A percentile compares a stretch with the other conserved stretches of the same genome.
Conservation (phyloP, 1,140 invertebrate genomes). For the Brachionus rubens region DNA sequence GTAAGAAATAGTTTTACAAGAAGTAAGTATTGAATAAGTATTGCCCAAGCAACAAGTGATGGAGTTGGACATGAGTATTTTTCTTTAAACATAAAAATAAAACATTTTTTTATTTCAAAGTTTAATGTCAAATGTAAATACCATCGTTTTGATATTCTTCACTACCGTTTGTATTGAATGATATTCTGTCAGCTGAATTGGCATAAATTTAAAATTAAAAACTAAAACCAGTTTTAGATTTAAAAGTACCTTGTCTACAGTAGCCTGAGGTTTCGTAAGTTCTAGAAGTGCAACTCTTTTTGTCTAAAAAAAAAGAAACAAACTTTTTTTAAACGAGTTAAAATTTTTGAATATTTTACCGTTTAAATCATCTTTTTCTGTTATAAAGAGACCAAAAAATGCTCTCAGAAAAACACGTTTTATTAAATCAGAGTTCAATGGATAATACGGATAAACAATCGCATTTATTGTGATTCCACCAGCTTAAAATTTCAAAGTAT, state of each 20-base stretch:
- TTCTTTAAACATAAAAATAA: neutral
- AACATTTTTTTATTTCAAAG: neutral
- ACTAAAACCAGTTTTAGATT: too few species aligned
- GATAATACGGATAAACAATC: conserved; percentile 59
- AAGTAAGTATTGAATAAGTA: conserved; percentile 60
- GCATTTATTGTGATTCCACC: conserved; percentile 60
- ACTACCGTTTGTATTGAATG: neutral
- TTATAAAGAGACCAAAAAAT: conserved; percentile 60
- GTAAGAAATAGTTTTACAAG: conserved; percentile 60
- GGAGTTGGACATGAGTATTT: neutral
- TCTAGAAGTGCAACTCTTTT: too few species aligned
- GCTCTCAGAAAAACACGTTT: conserved; percentile 56
- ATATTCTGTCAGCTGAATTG: conserved; percentile 20
- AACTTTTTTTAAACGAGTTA: too few species aligned
- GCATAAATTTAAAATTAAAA: too few species aligned
- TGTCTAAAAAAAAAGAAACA: too few species aligned
- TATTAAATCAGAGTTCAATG: conserved; percentile 54
- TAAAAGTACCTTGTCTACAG: neutral
- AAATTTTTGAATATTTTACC: conserved; percentile 47
- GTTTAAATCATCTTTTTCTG: conserved; percentile 58
- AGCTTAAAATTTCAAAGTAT: neutral
- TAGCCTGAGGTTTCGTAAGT: conserved; percentile 4
- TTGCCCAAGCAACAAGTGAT: conserved; percentile 53
- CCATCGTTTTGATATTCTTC: neutral
- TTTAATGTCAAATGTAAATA: neutral